Percentiles rank a stretch among this genome's conserved stretches.
phyloP scores from a whole-genome alignment of 2,797 vertebrate species.

The Novumbra hubbsi region DNA sequence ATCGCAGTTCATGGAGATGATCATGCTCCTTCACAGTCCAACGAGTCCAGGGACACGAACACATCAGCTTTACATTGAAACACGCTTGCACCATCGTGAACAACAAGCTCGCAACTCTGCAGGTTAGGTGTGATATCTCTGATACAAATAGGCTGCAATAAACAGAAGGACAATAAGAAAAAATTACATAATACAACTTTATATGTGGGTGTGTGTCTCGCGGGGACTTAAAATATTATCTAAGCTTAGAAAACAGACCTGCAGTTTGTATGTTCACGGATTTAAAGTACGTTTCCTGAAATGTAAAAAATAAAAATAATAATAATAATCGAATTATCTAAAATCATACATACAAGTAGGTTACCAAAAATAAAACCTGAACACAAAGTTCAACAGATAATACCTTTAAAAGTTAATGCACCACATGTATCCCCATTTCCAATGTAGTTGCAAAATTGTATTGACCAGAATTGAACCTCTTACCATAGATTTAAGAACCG shows the following conservation, averaged over 20 bases:
- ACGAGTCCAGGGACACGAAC: conserved; percentile 67
- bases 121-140: conserved; percentile 70
- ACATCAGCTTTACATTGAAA: conserved; percentile 73
- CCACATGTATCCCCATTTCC: not conserved
- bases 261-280: not conserved
- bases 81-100: conserved; percentile 52
- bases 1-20: not conserved
- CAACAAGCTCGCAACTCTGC: conserved; percentile 71
- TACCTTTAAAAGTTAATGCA: not conserved
- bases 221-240: not conserved
- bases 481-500: conserved; percentile 60
- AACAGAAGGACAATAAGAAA: conserved; percentile 18
- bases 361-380: not conserved
- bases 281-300: not conserved
- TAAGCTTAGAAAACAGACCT: not conserved
- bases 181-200: not conserved
- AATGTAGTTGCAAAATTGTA: not conserved
- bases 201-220: not conserved
- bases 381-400: not conserved
- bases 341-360: too few species aligned
- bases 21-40: conserved; percentile 60
- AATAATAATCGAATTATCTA: not conserved
- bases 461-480: conserved; percentile 37
- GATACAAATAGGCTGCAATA: conserved; percentile 71
- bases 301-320: not conserved